These are phyloP conservation scores for Drosophila antonietae DNA, from an alignment of 2,888 invertebrate genomes.

Conservation along the genomic window DNA sequence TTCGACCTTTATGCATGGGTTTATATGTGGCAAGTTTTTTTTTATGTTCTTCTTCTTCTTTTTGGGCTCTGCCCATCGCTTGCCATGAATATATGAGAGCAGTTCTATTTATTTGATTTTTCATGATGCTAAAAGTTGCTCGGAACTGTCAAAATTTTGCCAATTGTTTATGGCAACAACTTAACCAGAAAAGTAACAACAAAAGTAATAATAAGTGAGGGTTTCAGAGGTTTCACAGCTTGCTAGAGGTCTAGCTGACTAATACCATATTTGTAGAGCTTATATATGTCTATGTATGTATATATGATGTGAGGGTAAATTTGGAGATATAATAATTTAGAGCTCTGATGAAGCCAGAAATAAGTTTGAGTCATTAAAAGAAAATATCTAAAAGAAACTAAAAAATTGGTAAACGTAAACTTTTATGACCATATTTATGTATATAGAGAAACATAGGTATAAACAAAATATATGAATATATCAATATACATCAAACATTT, in stretches of 20 bases:
- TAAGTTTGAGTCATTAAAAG: neutral
- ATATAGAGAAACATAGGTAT: neutral
- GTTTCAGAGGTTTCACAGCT: neutral
- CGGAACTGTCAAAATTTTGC: constrained; percentile 27
- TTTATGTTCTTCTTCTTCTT: constrained; percentile 38
- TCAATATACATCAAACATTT: neutral
- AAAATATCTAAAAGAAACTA: neutral
- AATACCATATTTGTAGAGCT: neutral
- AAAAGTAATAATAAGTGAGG: constrained; percentile 1
- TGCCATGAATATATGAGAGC: constrained; percentile 76
- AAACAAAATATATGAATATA: neutral
- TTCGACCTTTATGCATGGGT: constrained; percentile 72
- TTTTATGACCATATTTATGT: neutral
- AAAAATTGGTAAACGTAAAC: neutral
- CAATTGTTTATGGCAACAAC: constrained; percentile 29
- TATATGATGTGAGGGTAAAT: neutral
- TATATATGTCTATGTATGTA: neutral
- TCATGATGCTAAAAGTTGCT: constrained; percentile 14
- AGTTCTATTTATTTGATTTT: constrained; percentile 62
- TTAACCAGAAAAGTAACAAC: constrained; percentile 9
- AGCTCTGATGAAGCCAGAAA: neutral
- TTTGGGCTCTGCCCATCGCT: constrained; percentile 54
- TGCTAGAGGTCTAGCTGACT: neutral
- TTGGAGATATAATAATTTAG: neutral
- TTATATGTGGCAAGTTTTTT: constrained; percentile 61